Evolutionary conservation across 2,888 invertebrate species (phyloP), one percentile per base, ranked within the genome.

Genomic region (Syrphus vitripennis): DNA sequence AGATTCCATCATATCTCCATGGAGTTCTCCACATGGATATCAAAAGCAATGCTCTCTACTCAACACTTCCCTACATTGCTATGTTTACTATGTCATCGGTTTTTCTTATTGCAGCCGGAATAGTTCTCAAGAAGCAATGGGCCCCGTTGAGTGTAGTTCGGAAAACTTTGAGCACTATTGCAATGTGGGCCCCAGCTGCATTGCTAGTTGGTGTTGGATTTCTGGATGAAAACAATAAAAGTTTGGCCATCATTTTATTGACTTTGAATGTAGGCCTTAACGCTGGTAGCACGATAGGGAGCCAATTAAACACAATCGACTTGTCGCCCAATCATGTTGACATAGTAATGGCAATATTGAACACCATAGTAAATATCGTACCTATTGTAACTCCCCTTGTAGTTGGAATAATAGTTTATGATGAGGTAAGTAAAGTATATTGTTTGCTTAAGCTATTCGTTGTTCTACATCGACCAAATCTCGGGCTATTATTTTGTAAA

Each of bases 301-400:
- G 81, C 29, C 34, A 70, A 1, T 70, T 95, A 94, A 88, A 93
- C 94, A 0, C 72, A 94, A 94, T 95, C 86, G 95, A 95, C 89
- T 92, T 95, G 37, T 94, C 95, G 6, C 94, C 95, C 0, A 94
- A 94, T 87, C 94, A 94, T 88, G 94, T 95, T 1, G 95, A 95
- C 2, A 93, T 94, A 1, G 90, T 95, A 53, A 94, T 95, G 94
- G 95, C 95, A 0, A 93, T 95, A 59, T 94, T 94, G 0, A 95
- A 95, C n/a, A n/a, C n/a, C n/a, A n/a, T 89, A 93, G 94, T 4
- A 0, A 95, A 94, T 88, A 89, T 94, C 14, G 93, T 94, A 77
- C 94, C 94, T 3, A 93, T 95, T 57, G 84, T 95, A 2, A 94
- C 94, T 0, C 95, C 95, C 0, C 88, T 94, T 3, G 89, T 93